phyloP scores from a whole-genome alignment of 2,113 vertebrate species.

The Daubentonia madagascariensis region DNA sequence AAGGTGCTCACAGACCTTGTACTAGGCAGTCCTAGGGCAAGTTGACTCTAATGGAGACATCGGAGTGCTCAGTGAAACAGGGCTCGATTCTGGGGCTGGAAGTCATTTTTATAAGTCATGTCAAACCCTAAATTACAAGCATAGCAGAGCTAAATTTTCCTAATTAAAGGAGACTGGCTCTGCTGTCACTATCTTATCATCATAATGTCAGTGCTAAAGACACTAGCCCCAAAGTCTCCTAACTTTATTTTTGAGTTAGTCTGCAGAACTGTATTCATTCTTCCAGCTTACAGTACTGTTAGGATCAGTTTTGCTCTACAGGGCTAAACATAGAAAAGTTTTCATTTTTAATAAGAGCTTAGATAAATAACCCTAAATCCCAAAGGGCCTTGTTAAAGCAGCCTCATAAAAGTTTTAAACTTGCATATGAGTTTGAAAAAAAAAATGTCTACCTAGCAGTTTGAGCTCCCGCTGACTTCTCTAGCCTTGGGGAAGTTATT shows the following conservation, averaged over 20 bases:
- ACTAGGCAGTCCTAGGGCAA: background rate
- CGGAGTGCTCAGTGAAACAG: background rate
- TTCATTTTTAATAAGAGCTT: slow-evolving; percentile 80
- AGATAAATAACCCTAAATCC: slow-evolving; percentile 82
- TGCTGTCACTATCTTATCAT: background rate
- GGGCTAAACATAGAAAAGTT: slow-evolving; percentile 78
- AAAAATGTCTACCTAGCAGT: slow-evolving; percentile 71
- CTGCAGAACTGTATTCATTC: slow-evolving; percentile 56
- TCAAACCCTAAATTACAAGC: slow-evolving; percentile 34
- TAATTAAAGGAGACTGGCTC: slow-evolving; percentile 55
- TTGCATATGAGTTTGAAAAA: slow-evolving; percentile 72
- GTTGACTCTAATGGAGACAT: background rate
- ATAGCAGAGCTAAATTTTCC: background rate
- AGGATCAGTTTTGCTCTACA: slow-evolving; percentile 71
- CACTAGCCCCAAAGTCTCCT: background rate
- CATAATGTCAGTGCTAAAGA: slow-evolving; percentile 1
- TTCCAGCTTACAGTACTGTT: slow-evolving; percentile 45
- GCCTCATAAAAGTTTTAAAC: slow-evolving; percentile 80
- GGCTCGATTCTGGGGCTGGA: background rate
- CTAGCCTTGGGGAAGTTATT: slow-evolving; percentile 78
- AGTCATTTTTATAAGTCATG: slow-evolving; percentile 39
- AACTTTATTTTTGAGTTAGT: slow-evolving; percentile 58
- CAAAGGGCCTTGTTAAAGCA: slow-evolving; percentile 83
- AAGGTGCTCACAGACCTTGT: background rate
- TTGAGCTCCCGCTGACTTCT: slow-evolving; percentile 79